Conservation (phyloP, 2,888 invertebrate species). For the Luperina nickerlii region DNA sequence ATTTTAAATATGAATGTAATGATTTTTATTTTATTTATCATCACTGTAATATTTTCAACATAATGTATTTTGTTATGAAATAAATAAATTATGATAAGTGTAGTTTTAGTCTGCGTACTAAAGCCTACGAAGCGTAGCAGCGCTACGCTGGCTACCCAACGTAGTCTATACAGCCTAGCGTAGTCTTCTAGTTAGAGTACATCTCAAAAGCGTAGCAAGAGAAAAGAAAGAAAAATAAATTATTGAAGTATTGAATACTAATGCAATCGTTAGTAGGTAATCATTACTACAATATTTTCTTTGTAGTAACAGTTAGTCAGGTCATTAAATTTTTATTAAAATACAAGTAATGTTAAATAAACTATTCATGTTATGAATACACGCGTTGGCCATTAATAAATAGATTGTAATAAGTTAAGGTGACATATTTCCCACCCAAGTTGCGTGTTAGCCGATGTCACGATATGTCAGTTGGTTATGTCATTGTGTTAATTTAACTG, state of each 20-base stretch:
- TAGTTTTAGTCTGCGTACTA: not conserved
- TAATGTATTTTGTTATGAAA: too few relatives aligned
- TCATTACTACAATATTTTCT: not conserved
- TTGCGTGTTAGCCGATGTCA: slow-evolving; percentile 54
- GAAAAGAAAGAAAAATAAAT: too few relatives aligned
- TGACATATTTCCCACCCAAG: slow-evolving; percentile 34
- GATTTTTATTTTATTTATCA: too few relatives aligned
- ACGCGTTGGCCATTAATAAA: not conserved
- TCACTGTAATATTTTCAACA: too few relatives aligned
- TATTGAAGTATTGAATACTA: too few relatives aligned
- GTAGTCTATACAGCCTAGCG: not conserved
- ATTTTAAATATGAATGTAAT: too few relatives aligned
- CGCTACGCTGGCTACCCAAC: too few relatives aligned
- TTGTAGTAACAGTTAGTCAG: not conserved
- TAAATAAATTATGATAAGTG: not conserved
- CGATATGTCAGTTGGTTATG: slow-evolving; percentile 31
- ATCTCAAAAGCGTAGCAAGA: not conserved
- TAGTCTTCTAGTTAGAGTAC: not conserved
- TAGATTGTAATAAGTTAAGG: slow-evolving; percentile 32
- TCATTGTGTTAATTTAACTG: slow-evolving; percentile 38
- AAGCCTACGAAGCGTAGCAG: slow-evolving; percentile 15
- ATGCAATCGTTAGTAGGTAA: too few relatives aligned
- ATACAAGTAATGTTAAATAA: slow-evolving; percentile 2
- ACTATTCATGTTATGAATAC: not conserved
- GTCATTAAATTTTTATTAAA: not conserved